A percentile compares a stretch with the other conserved stretches of the same genome.
Evolutionary conservation across 2,113 vertebrate genomes (phyloP).

Genomic region (Aptenodytes forsteri): DNA sequence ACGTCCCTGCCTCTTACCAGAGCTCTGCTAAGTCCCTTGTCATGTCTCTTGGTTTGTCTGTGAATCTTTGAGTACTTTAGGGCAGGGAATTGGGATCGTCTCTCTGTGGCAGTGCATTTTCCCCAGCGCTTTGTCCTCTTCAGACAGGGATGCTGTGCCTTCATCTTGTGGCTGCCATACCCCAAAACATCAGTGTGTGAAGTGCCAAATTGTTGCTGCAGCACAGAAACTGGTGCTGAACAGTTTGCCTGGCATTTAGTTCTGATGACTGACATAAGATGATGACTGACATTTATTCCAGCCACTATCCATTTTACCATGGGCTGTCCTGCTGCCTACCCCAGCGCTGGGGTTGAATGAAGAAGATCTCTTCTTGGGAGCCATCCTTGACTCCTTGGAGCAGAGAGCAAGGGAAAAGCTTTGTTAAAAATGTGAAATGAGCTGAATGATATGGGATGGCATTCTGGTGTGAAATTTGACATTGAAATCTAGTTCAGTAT

Average conservation of each 20-base stretch:
- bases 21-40: background rate
- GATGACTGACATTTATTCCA: background rate
- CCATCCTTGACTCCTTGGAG: background rate
- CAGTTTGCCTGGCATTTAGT: background rate
- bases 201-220: background rate
- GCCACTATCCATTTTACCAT: background rate
- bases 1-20: accelerated
- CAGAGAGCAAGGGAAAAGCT: background rate
- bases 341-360: background rate
- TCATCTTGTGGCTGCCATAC: background rate
- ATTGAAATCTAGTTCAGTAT: background rate
- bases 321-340: background rate
- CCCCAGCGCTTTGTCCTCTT: background rate
- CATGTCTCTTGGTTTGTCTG: background rate
- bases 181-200: background rate
- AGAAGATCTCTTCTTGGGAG: background rate
- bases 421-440: background rate
- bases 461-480: background rate
- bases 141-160: background rate
- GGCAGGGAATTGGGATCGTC: background rate
- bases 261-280: background rate
- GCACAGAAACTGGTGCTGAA: background rate
- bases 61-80: background rate
- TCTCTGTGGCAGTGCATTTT: background rate
- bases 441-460: background rate